Percentiles rank a stretch among this genome's conserved stretches.
phyloP scores from a whole-genome alignment of 1,140 invertebrate species.

The Drosophila sulfurigaster region DNA sequence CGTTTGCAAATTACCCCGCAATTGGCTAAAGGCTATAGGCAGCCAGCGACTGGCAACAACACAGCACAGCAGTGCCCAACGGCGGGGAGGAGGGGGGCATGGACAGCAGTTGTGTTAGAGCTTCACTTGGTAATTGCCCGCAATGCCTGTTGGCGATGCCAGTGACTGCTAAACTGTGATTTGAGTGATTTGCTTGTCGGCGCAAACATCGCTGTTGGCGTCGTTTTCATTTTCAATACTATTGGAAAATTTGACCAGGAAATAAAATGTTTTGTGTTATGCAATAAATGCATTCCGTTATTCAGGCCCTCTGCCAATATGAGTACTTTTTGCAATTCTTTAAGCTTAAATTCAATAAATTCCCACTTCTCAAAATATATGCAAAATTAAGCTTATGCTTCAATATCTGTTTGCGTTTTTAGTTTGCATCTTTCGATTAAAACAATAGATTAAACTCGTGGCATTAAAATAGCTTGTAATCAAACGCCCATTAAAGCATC shows the following conservation, averaged over 20 bases:
- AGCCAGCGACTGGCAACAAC: conserved; percentile 7
- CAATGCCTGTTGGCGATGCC: conserved; percentile 38
- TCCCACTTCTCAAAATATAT: too few species aligned
- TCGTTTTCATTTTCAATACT: conserved; percentile 39
- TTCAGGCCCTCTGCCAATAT: too few species aligned
- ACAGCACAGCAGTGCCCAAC: neutral
- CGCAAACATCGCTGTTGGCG: neutral
- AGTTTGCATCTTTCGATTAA: neutral
- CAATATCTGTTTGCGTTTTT: neutral
- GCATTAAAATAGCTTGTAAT: conserved; percentile 32
- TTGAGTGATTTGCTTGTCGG: conserved; percentile 3
- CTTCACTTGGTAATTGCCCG: conserved; percentile 62
- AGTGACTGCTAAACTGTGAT: conserved; percentile 55
- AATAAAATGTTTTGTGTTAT: neutral
- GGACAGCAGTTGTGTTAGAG: conserved; percentile 4
- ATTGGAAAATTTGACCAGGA: neutral
- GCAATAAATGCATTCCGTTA: too few species aligned
- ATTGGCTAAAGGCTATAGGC: conserved; percentile 51
- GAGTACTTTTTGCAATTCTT: too few species aligned
- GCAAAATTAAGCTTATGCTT: neutral
- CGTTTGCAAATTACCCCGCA: conserved; percentile 81
- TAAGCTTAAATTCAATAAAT: too few species aligned
- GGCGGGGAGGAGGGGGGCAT: neutral
- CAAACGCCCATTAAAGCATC: conserved; percentile 72
- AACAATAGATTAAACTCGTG: neutral